Evolutionary conservation across 2,888 invertebrate species (phyloP).

Genomic region (Nemapogon koenigi): DNA sequence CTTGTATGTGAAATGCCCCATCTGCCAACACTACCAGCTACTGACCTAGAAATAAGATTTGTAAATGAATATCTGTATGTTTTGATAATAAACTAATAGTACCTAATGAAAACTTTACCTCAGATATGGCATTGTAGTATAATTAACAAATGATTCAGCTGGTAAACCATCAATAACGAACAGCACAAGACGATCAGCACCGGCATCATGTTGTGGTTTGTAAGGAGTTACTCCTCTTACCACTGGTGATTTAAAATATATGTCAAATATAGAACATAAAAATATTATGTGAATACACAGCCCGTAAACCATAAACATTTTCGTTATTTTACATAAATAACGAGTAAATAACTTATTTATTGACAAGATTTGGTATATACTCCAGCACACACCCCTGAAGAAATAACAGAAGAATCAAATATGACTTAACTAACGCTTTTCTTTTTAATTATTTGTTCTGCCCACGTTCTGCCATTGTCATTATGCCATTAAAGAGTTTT

Average conservation of each 20-base stretch:
- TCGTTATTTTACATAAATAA: background rate
- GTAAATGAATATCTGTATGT: too few species aligned
- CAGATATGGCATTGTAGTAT: slow-evolving; percentile 67
- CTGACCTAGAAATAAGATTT: slow-evolving; percentile 49
- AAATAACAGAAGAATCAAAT: too few species aligned
- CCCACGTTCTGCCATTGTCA: too few species aligned
- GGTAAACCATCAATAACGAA: slow-evolving; percentile 93
- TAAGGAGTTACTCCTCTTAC: slow-evolving; percentile 71
- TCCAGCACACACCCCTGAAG: too few species aligned
- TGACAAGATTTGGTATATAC: too few species aligned
- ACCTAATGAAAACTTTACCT: slow-evolving; percentile 58
- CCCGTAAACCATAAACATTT: slow-evolving; percentile 48
- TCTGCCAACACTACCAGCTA: slow-evolving; percentile 63
- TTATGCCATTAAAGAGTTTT: too few species aligned
- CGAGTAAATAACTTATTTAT: too few species aligned
- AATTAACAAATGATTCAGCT: slow-evolving; percentile 79
- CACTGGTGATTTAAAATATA: slow-evolving; percentile 91
- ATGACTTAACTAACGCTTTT: too few species aligned
- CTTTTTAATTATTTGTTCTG: too few species aligned
- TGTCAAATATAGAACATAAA: slow-evolving; percentile 87
- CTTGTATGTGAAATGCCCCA: slow-evolving; percentile 90
- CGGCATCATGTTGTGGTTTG: slow-evolving; percentile 48
- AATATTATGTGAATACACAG: slow-evolving; percentile 76
- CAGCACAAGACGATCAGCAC: slow-evolving; percentile 82
- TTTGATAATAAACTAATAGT: too few species aligned